Conservation (phyloP, 2,888 invertebrate genomes). For the Dioctria linearis region DNA sequence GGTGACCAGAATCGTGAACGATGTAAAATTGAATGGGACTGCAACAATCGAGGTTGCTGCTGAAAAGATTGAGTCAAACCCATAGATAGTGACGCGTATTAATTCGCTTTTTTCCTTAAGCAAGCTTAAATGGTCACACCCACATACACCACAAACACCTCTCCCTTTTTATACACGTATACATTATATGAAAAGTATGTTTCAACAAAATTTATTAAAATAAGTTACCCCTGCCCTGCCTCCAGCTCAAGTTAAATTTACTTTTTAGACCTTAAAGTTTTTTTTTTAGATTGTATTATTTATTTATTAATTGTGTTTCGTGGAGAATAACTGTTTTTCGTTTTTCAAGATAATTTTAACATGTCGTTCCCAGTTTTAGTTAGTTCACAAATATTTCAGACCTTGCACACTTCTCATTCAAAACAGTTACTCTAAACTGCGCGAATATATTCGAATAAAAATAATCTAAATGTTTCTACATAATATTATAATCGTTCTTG, state of each 20-base stretch:
- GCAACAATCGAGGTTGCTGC: neutral
- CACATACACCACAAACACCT: no score
- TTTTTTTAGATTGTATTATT: constrained; percentile 35
- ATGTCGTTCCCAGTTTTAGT: no score
- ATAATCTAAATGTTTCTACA: no score
- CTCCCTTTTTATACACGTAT: constrained; percentile 38
- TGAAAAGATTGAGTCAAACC: constrained; percentile 6
- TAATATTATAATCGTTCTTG: no score
- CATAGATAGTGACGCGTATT: neutral
- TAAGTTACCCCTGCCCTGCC: neutral
- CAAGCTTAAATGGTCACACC: constrained; percentile 32
- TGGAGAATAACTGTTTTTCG: constrained; percentile 32
- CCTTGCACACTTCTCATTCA: no score
- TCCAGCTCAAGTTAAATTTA: constrained; percentile 23
- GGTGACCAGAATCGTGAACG: neutral
- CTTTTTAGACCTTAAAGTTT: constrained; percentile 20
- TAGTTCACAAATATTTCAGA: no score
- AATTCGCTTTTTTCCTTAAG: neutral
- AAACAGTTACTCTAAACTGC: no score
- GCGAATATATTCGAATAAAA: no score
- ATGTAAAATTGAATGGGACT: constrained; percentile 28
- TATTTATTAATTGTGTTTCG: constrained; percentile 41
- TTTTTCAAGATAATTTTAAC: neutral
- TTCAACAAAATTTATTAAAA: constrained; percentile 40
- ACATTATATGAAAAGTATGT: constrained; percentile 31